Conservation (phyloP, 1,140 invertebrate genomes). For the Lordiphosa collinella region DNA sequence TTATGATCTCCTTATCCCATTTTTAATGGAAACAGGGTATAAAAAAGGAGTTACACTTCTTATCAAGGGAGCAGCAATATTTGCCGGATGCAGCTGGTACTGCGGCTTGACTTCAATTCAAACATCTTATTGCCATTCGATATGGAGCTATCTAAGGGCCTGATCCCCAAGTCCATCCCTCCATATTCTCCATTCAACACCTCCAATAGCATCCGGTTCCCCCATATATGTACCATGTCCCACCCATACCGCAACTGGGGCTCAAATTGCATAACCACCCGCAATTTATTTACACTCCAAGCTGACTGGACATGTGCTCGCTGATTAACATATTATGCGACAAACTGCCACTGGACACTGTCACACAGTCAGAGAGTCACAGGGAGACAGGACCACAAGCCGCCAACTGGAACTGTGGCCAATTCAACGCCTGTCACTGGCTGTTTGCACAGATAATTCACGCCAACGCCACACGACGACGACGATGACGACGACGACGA, state of each 20-base stretch:
- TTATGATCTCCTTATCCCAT: too few species aligned
- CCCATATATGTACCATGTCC: too few species aligned
- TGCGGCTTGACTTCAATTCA: too few species aligned
- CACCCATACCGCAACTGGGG: constrained; percentile 24
- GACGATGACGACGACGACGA: neutral
- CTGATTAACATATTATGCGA: constrained; percentile 76
- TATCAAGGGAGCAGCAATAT: too few species aligned
- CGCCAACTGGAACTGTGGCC: constrained; percentile 37
- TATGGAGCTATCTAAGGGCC: too few species aligned
- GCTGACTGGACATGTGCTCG: constrained; percentile 53
- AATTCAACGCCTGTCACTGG: constrained; percentile 74
- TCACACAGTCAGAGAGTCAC: constrained; percentile 9
- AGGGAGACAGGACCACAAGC: constrained; percentile 6
- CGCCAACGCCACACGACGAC: constrained; percentile 54
- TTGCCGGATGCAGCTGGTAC: too few species aligned
- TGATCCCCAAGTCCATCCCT: too few species aligned
- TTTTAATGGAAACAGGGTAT: too few species aligned
- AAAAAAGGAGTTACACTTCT: too few species aligned
- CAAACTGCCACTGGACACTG: constrained; percentile 67
- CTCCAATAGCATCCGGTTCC: neutral
- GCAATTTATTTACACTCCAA: constrained; percentile 39
- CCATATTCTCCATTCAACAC: too few species aligned
- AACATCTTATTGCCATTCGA: too few species aligned
- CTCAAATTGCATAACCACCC: constrained; percentile 34
- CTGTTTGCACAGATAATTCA: constrained; percentile 74